Conservation (phyloP, 1,140 invertebrate species). For the Cydia splendana region DNA sequence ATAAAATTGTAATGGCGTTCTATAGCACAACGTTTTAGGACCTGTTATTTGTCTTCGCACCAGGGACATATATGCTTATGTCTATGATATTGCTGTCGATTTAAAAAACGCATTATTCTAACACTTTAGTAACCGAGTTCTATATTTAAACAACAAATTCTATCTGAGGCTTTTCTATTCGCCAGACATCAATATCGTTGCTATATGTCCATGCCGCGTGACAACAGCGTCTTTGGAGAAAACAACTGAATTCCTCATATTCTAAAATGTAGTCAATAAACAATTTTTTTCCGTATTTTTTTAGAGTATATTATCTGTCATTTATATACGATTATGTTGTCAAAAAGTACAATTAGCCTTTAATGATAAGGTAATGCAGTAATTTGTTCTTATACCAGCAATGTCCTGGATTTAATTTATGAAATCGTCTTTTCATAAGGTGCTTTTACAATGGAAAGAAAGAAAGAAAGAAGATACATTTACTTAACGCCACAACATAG, state of each 20-base stretch:
- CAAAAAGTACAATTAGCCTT: slow-evolving; percentile 65
- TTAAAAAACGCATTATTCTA: too few species aligned
- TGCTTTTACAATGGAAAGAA: slow-evolving; percentile 1
- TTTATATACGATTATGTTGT: slow-evolving; percentile 43
- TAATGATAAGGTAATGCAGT: slow-evolving; percentile 46
- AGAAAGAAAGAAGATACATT: too few species aligned
- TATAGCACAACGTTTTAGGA: not conserved
- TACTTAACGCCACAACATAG: too few species aligned
- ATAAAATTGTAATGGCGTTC: slow-evolving; percentile 3
- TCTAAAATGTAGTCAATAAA: too few species aligned
- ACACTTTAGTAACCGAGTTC: too few species aligned
- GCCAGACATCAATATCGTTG: too few species aligned
- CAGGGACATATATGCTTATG: not conserved
- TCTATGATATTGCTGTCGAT: not conserved
- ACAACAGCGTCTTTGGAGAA: too few species aligned
- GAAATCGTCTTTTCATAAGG: slow-evolving; percentile 10
- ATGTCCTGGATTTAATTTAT: not conserved
- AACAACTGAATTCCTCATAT: too few species aligned
- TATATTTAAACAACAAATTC: too few species aligned
- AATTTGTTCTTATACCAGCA: slow-evolving; percentile 43
- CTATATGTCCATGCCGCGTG: too few species aligned
- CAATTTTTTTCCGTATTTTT: not conserved
- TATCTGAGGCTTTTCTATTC: too few species aligned
- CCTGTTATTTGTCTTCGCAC: not conserved
- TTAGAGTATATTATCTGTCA: not conserved